Evolutionary conservation across 2,888 invertebrate species (phyloP).

Genomic region (Neocrepidodera transversa): DNA sequence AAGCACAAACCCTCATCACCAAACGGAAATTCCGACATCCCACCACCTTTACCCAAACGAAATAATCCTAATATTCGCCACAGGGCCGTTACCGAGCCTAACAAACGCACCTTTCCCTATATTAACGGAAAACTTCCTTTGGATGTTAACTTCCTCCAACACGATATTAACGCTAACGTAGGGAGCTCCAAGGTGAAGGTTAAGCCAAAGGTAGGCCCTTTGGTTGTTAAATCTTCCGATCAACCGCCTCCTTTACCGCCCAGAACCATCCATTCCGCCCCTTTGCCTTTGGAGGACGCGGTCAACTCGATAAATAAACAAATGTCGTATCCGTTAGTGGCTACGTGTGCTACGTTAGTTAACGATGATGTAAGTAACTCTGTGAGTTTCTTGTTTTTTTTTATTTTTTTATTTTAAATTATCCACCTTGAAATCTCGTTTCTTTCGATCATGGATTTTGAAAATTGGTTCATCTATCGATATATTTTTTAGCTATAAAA

Average conservation of each 20-base stretch:
- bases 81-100: slow-evolving; percentile 37
- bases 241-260: slow-evolving; percentile 68
- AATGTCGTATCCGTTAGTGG: slow-evolving; percentile 70
- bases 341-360: slow-evolving; percentile 62
- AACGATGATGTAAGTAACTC: slow-evolving; percentile 62
- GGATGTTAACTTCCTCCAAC: slow-evolving; percentile 46
- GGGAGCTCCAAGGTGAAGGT: slow-evolving; percentile 14
- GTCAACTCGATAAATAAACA: slow-evolving; percentile 70
- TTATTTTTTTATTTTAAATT: slow-evolving; percentile 2
- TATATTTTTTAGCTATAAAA: too few species aligned
- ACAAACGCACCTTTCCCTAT: slow-evolving; percentile 41
- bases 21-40: slow-evolving; percentile 54
- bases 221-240: slow-evolving; percentile 49
- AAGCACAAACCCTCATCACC: slow-evolving; percentile 39
- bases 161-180: slow-evolving; percentile 52
- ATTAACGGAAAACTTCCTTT: slow-evolving; percentile 49
- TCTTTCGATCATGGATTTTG: slow-evolving; percentile 2
- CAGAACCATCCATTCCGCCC: slow-evolving; percentile 58
- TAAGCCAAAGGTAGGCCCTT: slow-evolving; percentile 32
- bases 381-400: slow-evolving; percentile 23
- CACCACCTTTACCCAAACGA: slow-evolving; percentile 66
- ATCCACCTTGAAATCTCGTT: neutral
- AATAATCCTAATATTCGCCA: slow-evolving; percentile 51
- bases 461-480: slow-evolving; percentile 1
- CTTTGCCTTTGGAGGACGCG: slow-evolving; percentile 57